Evolutionary conservation across 1,140 invertebrate species (phyloP).

Genomic region (Eriosoma lanigerum): DNA sequence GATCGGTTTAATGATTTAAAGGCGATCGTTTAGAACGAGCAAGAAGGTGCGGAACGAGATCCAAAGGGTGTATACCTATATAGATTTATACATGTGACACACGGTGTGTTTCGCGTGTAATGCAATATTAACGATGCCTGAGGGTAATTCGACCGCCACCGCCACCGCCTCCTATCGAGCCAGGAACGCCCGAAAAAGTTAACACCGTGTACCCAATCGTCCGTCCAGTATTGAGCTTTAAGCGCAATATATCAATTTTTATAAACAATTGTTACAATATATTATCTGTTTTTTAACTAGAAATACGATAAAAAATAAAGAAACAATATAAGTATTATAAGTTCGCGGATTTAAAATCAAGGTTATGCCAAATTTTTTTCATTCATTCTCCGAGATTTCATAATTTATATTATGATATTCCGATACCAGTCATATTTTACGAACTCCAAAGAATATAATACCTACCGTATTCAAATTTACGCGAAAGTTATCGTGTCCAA

Average conservation of each 20-base stretch:
- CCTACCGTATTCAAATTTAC: too few relatives aligned
- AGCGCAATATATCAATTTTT: background rate
- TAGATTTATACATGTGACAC: background rate
- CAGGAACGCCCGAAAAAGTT: background rate
- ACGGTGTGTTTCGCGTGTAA: conserved; percentile 19
- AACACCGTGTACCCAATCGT: background rate
- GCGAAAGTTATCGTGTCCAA: too few relatives aligned
- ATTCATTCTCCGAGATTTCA: too few relatives aligned
- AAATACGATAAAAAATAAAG: too few relatives aligned
- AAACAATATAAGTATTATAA: too few relatives aligned
- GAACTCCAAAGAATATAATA: too few relatives aligned
- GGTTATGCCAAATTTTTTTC: too few relatives aligned
- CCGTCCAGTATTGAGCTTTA: background rate
- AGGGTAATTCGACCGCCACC: conserved; percentile 11
- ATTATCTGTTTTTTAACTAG: background rate
- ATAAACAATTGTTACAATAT: too few relatives aligned
- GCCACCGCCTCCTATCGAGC: background rate
- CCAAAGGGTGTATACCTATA: background rate
- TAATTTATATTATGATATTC: too few relatives aligned
- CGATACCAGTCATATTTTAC: too few relatives aligned
- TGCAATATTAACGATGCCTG: conserved; percentile 37
- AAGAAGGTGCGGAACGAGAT: too few relatives aligned
- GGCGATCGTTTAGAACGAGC: background rate
- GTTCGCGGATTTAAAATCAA: too few relatives aligned
- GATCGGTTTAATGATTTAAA: conserved; percentile 43